Evolutionary conservation across 2,113 vertebrate species (phyloP).

Genomic region (Entomyzon cyanotis): DNA sequence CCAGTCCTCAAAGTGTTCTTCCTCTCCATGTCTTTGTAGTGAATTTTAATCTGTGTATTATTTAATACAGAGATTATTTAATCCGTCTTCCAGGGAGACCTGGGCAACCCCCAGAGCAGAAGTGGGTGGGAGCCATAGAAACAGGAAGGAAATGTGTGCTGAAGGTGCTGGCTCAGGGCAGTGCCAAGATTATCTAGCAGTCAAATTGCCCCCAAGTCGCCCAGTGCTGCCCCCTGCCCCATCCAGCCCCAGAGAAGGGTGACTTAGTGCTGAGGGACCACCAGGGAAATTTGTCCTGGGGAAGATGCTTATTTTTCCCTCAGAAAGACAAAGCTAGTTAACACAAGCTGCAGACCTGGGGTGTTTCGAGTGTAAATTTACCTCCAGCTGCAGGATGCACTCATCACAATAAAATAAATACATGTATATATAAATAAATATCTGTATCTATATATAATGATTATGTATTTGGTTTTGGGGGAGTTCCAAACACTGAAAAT

Average conservation of each 20-base stretch:
- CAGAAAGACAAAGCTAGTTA: not conserved
- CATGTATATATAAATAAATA: not conserved
- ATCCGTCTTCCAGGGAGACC: not conserved
- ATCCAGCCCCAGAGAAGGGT: not conserved
- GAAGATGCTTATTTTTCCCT: not conserved
- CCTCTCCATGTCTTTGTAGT: not conserved
- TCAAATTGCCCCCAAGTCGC: fast-evolving
- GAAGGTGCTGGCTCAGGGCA: not conserved
- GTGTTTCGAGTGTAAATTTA: fast-evolving
- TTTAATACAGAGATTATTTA: not conserved
- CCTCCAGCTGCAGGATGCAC: not conserved
- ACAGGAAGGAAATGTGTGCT: not conserved
- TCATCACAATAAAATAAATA: not conserved
- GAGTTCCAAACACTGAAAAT: not conserved
- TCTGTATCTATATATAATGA: not conserved
- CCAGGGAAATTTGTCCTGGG: not conserved
- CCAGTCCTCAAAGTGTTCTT: not conserved
- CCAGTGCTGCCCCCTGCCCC: not conserved
- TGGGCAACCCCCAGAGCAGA: not conserved
- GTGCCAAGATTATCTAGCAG: not conserved
- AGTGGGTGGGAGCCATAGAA: not conserved
- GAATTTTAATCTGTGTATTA: not conserved
- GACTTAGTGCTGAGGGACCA: not conserved
- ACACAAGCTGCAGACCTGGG: not conserved
- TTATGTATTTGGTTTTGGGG: not conserved